Evolutionary conservation across 2,888 invertebrate species (phyloP).

Genomic region (Agrilus biguttatus): DNA sequence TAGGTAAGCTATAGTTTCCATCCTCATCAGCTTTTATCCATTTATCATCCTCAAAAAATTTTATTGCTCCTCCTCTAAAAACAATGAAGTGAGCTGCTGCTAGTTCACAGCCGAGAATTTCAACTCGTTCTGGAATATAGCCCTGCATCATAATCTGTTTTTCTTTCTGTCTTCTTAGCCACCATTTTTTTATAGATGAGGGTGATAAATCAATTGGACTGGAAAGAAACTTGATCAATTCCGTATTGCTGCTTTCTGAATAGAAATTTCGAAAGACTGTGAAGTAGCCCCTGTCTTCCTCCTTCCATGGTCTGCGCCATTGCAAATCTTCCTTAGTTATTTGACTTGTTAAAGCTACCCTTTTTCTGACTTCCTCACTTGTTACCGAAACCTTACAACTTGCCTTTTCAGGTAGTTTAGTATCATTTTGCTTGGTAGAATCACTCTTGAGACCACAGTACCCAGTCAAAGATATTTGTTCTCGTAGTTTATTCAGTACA

Average conservation of each 20-base stretch:
- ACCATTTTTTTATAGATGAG: slow-evolving; percentile 40
- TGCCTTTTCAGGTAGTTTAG: slow-evolving; percentile 6
- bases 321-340: slow-evolving; percentile 33
- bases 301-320: slow-evolving; percentile 48
- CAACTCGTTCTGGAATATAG: slow-evolving; percentile 42
- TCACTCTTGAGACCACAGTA: too few species aligned
- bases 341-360: slow-evolving; percentile 2
- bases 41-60: slow-evolving; percentile 33
- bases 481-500: too few species aligned
- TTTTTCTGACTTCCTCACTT: slow-evolving; percentile 1
- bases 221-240: slow-evolving; percentile 32
- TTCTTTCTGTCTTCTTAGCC: slow-evolving; percentile 32
- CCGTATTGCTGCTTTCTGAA: slow-evolving; percentile 37
- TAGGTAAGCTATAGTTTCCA: slow-evolving; percentile 43
- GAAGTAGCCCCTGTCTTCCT: slow-evolving; percentile 42
- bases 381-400: slow-evolving; percentile 6
- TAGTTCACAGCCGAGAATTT: slow-evolving; percentile 60
- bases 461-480: too few species aligned
- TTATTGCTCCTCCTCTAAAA: slow-evolving; percentile 58
- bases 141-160: slow-evolving; percentile 44
- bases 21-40: slow-evolving; percentile 45
- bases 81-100: slow-evolving; percentile 78
- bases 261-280: slow-evolving; percentile 43
- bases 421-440: background rate
- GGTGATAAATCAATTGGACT: slow-evolving; percentile 34